Evolutionary conservation across 2,888 invertebrate species (phyloP).

Genomic region (Drosophila recens): DNA sequence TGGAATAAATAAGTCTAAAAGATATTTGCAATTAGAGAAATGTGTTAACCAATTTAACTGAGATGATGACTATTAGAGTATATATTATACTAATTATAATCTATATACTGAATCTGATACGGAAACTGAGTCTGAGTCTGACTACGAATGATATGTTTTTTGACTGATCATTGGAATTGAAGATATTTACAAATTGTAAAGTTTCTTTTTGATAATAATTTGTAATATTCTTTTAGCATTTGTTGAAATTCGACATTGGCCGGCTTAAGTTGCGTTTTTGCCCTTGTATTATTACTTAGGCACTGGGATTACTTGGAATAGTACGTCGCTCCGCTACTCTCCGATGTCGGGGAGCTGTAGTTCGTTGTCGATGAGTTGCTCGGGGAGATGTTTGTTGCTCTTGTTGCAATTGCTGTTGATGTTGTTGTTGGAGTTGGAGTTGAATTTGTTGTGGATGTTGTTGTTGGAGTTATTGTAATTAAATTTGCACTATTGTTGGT

Average conservation of each 20-base stretch:
- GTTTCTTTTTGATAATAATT: constrained; percentile 19
- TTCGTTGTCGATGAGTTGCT: constrained; percentile 61
- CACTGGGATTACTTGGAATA: constrained; percentile 72
- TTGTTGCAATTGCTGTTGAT: constrained; percentile 31
- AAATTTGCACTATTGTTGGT: constrained; percentile 33
- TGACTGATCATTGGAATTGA: constrained; percentile 34
- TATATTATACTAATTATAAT: constrained; percentile 15
- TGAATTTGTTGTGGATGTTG: constrained; percentile 28
- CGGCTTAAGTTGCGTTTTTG: constrained; percentile 62
- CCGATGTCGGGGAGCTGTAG: constrained; percentile 75
- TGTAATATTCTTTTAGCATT: constrained; percentile 27
- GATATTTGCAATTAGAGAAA: constrained; percentile 9
- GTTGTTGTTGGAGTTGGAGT: constrained; percentile 35
- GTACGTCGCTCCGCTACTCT: constrained; percentile 69
- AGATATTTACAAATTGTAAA: constrained; percentile 44
- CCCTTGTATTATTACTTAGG: constrained; percentile 46
- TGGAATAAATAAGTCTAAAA: constrained; percentile 6
- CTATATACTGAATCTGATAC: constrained; percentile 22
- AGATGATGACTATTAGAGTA: constrained; percentile 15
- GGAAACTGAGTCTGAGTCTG: constrained; percentile 23
- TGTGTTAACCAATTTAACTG: constrained; percentile 30
- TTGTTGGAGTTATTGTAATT: constrained; percentile 53
- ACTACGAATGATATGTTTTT: constrained; percentile 44
- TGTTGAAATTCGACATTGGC: constrained; percentile 75
- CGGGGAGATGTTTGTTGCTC: constrained; percentile 38